These are phyloP conservation scores for Eilema sororculum DNA, from an alignment of 2,888 invertebrate species.

Conservation along the genomic window DNA sequence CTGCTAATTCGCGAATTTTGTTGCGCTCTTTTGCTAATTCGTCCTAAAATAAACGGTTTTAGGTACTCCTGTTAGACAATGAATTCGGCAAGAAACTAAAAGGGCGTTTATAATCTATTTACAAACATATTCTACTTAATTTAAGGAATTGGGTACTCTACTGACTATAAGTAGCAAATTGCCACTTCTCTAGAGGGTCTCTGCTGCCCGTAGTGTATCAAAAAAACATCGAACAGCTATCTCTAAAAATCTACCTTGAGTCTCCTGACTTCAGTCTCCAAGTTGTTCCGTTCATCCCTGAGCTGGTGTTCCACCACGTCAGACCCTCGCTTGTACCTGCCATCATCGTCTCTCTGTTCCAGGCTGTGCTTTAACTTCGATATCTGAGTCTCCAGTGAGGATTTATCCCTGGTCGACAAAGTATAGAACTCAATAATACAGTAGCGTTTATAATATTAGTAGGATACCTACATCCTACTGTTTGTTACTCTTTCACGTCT, in stretches of 20 bases:
- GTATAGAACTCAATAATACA: background rate
- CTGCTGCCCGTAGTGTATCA: no score
- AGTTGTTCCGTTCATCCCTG: conserved; percentile 91
- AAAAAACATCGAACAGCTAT: background rate
- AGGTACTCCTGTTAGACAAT: no score
- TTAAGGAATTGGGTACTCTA: no score
- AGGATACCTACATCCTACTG: no score
- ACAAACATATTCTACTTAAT: no score
- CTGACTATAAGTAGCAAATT: no score
- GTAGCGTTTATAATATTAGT: no score
- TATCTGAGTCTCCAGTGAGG: conserved; percentile 89
- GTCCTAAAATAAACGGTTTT: conserved; percentile 78
- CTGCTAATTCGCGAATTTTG: conserved; percentile 91
- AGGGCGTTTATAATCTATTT: no score
- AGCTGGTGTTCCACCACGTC: conserved; percentile 92
- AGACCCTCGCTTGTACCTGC: conserved; percentile 88
- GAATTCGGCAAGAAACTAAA: no score
- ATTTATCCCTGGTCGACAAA: conserved; percentile 87
- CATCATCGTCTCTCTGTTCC: conserved; percentile 89
- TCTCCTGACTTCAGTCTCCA: conserved; percentile 92
- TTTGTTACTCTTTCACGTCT: no score
- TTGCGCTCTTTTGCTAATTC: conserved; percentile 92
- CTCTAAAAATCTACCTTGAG: conserved; percentile 78
- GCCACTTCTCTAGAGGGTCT: no score
- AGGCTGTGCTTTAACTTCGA: conserved; percentile 89